Evolutionary conservation across 1,140 invertebrate species (phyloP), one percentile per base, ranked within the genome.

Genomic region (Platyura marginata): DNA sequence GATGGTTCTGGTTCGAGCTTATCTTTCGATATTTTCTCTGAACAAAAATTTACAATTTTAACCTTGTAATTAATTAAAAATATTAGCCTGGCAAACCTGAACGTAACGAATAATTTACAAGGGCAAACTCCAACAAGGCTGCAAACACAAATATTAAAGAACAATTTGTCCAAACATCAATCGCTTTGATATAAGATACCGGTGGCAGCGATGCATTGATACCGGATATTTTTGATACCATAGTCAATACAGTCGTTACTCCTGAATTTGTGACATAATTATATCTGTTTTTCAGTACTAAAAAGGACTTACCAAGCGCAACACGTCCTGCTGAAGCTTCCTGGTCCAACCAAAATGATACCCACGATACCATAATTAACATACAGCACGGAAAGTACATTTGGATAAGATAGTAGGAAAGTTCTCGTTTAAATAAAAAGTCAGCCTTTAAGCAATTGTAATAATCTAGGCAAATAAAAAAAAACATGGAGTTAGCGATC

Each of bases 391-490:
- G 86, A 48, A 90, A 88, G 70, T 91, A 89, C 62, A 89, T 89
- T 65, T 92, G 88, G 53, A 92, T 89, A 42, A 93, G 70, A 68
- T 92, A 92, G 74, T 92, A 92, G 63, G 79, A 84, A 76, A 92
- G 92, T 65, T 92, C 87, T 51, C 88, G 69, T 63, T 90, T 89
- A 71, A 93, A 89, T 42, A 85, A 69, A 41, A 93, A 65, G 58
- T 89, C 83, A 46, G 91, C 87, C 62, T 87, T 86, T 46, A 92
- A 61, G 61, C 89, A 93, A 64, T 85, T 90, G 73, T 92, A 93
- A 65, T 84, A 80, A 49, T 87, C 88, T 90, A 59, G 19, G 62
- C 65, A 52, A 42, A 34, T 3, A 50, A 48, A 47, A 51, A 49
- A 43, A 29, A 29, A 29, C 13, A 13, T 29, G 25, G n/a, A 8